Conservation (phyloP, 2,113 vertebrate genomes). For the Myiagra hebetior region DNA sequence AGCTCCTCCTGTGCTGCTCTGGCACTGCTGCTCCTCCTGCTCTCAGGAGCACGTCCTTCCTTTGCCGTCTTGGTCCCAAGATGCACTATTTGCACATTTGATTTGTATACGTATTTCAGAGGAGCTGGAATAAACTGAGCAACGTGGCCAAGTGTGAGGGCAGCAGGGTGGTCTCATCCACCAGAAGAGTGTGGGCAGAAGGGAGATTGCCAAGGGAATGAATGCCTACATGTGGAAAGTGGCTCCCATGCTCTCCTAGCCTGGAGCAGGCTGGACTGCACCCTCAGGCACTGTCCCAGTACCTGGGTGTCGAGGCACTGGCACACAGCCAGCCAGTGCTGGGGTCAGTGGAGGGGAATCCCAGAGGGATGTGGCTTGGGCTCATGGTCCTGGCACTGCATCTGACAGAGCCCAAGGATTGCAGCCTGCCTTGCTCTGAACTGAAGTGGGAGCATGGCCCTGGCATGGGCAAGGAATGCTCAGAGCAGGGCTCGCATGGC, state of each 20-base stretch:
- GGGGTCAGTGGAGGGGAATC: not conserved
- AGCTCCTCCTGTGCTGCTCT: conserved; percentile 1
- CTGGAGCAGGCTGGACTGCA: not conserved
- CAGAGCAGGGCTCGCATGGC: not conserved
- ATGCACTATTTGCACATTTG: conserved; percentile 68
- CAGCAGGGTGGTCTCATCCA: not conserved
- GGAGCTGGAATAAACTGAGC: conserved; percentile 48
- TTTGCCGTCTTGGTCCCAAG: not conserved
- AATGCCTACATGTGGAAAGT: not conserved
- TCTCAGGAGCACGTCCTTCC: not conserved
- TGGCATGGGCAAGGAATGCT: not conserved
- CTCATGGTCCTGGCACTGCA: not conserved
- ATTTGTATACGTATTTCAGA: conserved; percentile 16
- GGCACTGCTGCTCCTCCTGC: conserved; percentile 37
- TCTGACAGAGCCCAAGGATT: not conserved
- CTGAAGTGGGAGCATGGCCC: not conserved
- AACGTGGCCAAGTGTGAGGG: not conserved
- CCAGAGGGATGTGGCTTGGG: not conserved
- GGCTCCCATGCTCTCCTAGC: not conserved
- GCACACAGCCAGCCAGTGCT: not conserved
- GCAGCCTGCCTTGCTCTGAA: not conserved
- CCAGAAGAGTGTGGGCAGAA: not conserved
- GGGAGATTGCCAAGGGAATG: not conserved
- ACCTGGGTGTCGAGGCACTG: not conserved
- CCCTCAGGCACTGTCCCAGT: not conserved